These are phyloP conservation scores for Chromobotia macracanthus DNA, from an alignment of 2,797 vertebrate genomes.

Conservation along the genomic window DNA sequence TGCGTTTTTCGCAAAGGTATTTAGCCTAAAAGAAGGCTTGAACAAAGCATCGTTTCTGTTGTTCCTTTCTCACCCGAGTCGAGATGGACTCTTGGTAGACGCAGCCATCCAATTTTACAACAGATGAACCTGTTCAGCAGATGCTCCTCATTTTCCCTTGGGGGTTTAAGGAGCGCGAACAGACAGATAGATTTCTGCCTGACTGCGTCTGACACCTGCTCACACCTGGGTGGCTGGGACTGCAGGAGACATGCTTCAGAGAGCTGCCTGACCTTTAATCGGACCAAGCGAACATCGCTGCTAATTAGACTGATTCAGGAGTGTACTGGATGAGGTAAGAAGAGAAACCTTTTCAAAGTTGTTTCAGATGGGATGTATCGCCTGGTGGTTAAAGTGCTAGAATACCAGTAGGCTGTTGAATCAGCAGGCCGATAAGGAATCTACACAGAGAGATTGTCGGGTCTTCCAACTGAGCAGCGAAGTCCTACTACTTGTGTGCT, in stretches of 20 bases:
- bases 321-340: conserved; percentile 27
- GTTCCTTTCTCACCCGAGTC: conserved; percentile 6
- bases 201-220: conserved; percentile 66
- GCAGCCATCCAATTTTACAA: conserved; percentile 47
- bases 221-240: conserved; percentile 63
- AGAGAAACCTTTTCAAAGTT: conserved; percentile 24
- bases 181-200: conserved; percentile 68
- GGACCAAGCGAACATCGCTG: conserved; percentile 68
- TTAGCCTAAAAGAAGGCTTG: background rate
- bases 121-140: conserved; percentile 54
- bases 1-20: background rate
- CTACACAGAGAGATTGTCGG: background rate
- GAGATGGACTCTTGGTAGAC: conserved; percentile 39
- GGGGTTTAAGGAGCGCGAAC: conserved; percentile 54
- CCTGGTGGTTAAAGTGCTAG: background rate
- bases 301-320: conserved; percentile 58
- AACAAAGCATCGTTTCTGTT: conserved; percentile 23
- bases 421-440: background rate
- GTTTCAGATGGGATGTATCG: conserved; percentile 7
- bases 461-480: no score
- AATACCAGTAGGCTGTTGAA: background rate
- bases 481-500: background rate
- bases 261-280: conserved; percentile 66
- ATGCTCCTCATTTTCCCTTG: conserved; percentile 59
- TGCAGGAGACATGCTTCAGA: conserved; percentile 64